Evolutionary conservation across 2,113 vertebrate species (phyloP), one percentile per base, ranked within the genome.

Genomic region (Pelobates fuscus): DNA sequence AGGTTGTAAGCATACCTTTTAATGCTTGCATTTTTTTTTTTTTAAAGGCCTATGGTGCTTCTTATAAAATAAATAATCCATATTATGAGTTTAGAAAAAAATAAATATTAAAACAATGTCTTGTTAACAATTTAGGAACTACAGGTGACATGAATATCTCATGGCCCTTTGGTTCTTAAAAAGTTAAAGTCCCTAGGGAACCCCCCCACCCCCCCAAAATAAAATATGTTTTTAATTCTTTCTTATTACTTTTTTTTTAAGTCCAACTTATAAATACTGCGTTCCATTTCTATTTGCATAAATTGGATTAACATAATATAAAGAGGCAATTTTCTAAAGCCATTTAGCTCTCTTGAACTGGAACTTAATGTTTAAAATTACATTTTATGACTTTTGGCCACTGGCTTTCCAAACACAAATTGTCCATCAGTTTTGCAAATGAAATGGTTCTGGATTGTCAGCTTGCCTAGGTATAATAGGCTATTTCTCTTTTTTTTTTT

Each of bases 291-390:
- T 68, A 77, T 77, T 77, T 77, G 73, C 73, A 77, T 77, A 68
- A 77, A 77, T 67, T 77, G 73, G 64, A 67, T 68, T 77, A 77
- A 77, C 73, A 77, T 77, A 77, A 77, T 77, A 77, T 77, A 77
- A 77, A 77, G 67, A 77, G 73, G 73, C 73, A 77, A 77, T 77
- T 66, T 77, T 68, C 55, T 60, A 68, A 77, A 77, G 65, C 73
- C 73, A 77, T 77, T 77, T 77, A 77, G 73, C 64, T 77, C 65
- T 65, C 73, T 68, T 77, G 73, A 77, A 77, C 73, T 77, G 73
- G 65, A 68, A 77, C 64, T 67, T 77, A 77, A 77, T 77, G 73
- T 64, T 60, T 77, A 77, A 77, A 77, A 77, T 77, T 77, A 77
- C 73, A 77, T 77, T 77, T 77, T 77, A 77, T 68, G 73, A 68